Percentiles rank a stretch among this genome's conserved stretches.
phyloP scores from a whole-genome alignment of 2,888 invertebrate species.

The Ernsta delagoae region DNA sequence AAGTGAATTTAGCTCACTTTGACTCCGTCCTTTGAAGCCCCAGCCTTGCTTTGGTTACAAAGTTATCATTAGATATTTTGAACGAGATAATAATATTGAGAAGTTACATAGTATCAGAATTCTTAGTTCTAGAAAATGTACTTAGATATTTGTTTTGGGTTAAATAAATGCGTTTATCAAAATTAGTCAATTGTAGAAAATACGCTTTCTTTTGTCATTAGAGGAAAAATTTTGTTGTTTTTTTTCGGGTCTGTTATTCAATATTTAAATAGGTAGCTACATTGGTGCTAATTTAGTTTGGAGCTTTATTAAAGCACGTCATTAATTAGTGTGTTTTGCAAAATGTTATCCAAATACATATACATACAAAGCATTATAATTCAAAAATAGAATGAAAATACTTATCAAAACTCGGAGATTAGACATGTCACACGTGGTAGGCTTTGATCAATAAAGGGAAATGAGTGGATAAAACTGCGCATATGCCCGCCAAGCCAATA shows the following conservation, averaged over 20 bases:
- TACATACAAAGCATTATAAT: no score
- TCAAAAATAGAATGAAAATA: background rate
- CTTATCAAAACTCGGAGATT: slow-evolving; percentile 4
- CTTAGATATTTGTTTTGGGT: background rate
- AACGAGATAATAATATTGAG: background rate
- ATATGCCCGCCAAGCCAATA: slow-evolving; percentile 3
- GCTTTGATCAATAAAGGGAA: slow-evolving; percentile 23
- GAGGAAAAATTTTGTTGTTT: no score
- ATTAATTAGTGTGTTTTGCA: no score
- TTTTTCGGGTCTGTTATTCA: no score
- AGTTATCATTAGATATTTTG: background rate
- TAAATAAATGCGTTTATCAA: no score
- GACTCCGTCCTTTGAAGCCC: slow-evolving; percentile 15
- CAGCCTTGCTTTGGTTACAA: slow-evolving; percentile 7
- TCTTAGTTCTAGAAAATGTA: background rate
- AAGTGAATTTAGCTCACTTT: slow-evolving; percentile 28
- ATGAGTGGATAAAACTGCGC: slow-evolving; percentile 27
- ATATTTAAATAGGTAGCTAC: no score
- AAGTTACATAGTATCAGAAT: no score
- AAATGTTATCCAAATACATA: no score
- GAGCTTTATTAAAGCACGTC: no score
- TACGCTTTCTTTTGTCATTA: no score
- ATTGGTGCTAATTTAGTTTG: no score
- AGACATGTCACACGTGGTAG: slow-evolving; percentile 12
- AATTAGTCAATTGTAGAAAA: no score